Evolutionary conservation across 2,113 vertebrate species (phyloP).

Genomic region (Rhinoderma darwinii): DNA sequence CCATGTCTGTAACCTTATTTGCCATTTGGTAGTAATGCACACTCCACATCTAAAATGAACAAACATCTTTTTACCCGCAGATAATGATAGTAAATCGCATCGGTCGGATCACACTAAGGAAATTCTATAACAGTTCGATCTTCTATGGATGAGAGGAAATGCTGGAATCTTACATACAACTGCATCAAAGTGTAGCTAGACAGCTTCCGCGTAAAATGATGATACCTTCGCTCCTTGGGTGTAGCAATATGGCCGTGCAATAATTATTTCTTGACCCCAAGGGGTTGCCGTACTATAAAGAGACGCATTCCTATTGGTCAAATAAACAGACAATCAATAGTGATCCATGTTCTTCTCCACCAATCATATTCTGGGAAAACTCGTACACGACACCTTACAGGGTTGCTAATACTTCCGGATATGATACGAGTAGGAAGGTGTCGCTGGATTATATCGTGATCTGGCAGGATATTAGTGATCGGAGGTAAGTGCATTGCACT

Average conservation of each 20-base stretch:
- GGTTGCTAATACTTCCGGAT: slow-evolving; percentile 20
- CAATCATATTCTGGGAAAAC: background rate
- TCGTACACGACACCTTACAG: background rate
- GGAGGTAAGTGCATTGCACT: background rate
- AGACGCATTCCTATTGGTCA: background rate
- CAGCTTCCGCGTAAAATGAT: too few species aligned
- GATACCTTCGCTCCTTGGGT: background rate
- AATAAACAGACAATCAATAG: background rate
- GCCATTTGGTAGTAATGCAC: too few species aligned
- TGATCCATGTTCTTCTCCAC: background rate
- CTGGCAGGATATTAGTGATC: background rate
- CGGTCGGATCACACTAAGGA: too few species aligned
- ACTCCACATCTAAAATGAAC: too few species aligned
- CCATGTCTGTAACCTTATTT: too few species aligned
- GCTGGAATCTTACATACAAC: too few species aligned
- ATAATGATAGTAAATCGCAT: too few species aligned
- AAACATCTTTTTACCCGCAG: too few species aligned
- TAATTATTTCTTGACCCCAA: background rate
- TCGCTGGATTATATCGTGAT: background rate
- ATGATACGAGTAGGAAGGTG: background rate
- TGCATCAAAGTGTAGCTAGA: too few species aligned
- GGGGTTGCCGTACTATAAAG: background rate
- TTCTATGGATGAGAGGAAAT: too few species aligned
- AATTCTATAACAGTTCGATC: too few species aligned
- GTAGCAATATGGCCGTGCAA: background rate